Conservation (phyloP, 2,797 vertebrate species). For the Atherinosoma microstoma region DNA sequence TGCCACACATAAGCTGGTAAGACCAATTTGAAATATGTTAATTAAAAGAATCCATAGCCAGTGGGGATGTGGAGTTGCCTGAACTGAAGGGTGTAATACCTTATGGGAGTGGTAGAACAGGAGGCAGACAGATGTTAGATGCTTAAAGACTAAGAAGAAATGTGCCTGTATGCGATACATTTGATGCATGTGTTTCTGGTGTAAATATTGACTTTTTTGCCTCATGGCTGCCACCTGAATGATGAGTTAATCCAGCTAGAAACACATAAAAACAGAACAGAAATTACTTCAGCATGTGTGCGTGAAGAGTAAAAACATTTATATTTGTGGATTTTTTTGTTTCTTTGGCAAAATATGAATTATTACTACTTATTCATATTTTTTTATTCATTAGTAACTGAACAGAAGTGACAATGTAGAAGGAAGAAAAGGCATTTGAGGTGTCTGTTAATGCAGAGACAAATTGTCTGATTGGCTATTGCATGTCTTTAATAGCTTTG, state of each 20-base stretch:
- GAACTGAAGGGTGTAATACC: neutral
- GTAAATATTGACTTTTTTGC: conserved; percentile 34
- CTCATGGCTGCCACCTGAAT: conserved; percentile 8
- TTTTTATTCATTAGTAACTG: neutral
- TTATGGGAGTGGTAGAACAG: conserved; percentile 1
- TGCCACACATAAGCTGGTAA: too few relatives aligned
- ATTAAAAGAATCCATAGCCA: conserved; percentile 3
- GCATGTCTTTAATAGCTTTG: conserved; percentile 5
- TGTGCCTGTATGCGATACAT: neutral
- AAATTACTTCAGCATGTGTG: conserved; percentile 30
- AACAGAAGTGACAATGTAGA: neutral
- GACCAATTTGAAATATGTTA: neutral
- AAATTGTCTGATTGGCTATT: neutral
- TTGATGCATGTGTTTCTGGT: conserved; percentile 1
- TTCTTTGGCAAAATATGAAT: neutral
- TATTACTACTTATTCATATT: neutral
- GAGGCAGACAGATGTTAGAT: conserved; percentile 13
- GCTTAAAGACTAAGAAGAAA: conserved; percentile 2
- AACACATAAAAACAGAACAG: conserved; percentile 12
- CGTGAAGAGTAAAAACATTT: neutral
- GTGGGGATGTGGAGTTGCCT: neutral
- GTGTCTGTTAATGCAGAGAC: neutral
- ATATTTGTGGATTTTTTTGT: neutral
- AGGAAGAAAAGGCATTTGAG: neutral
- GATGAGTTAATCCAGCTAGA: conserved; percentile 30